Percentiles rank a stretch among this genome's conserved stretches.
Conservation (phyloP, 2,888 invertebrate genomes). For the Dascillus cervinus region DNA sequence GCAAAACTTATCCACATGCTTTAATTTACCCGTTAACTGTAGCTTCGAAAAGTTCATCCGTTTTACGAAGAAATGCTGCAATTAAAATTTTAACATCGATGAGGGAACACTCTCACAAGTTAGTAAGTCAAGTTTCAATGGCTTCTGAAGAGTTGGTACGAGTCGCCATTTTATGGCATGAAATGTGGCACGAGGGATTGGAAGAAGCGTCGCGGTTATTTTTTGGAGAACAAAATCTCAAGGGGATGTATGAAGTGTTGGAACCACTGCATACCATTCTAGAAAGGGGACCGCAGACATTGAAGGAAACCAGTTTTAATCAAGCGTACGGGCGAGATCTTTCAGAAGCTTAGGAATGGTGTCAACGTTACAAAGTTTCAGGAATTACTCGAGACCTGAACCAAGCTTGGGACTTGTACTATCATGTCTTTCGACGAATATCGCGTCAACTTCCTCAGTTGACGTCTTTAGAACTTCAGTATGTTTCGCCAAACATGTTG, state of each 20-base stretch:
- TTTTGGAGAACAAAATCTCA: slow-evolving; percentile 92
- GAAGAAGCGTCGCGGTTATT: slow-evolving; percentile 90
- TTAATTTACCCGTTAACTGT: slow-evolving; percentile 96
- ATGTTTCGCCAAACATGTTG: slow-evolving; percentile 88
- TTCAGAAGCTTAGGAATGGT: slow-evolving; percentile 93
- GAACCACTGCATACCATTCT: slow-evolving; percentile 93
- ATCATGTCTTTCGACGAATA: slow-evolving; percentile 95
- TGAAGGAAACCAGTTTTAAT: slow-evolving; percentile 95
- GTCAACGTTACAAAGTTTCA: slow-evolving; percentile 78
- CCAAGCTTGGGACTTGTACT: slow-evolving; percentile 99
- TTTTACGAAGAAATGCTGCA: slow-evolving; percentile 80
- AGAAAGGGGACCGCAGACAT: slow-evolving; percentile 87
- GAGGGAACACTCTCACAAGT: slow-evolving; percentile 85
- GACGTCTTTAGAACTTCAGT: slow-evolving; percentile 85
- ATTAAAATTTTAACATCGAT: slow-evolving; percentile 91
- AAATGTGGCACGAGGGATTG: slow-evolving; percentile 97
- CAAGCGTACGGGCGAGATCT: slow-evolving; percentile 94
- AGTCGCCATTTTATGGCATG: slow-evolving; percentile 98
- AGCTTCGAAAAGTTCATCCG: slow-evolving; percentile 88
- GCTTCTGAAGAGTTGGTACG: slow-evolving; percentile 94
- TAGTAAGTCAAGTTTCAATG: slow-evolving; percentile 94
- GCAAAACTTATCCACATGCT: slow-evolving; percentile 91
- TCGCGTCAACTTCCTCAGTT: slow-evolving; percentile 89
- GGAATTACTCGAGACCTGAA: slow-evolving; percentile 86
- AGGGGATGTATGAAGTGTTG: slow-evolving; percentile 92